These are phyloP conservation scores for Eristalinus aeneus DNA, from an alignment of 2,888 invertebrate genomes.

Conservation along the genomic window DNA sequence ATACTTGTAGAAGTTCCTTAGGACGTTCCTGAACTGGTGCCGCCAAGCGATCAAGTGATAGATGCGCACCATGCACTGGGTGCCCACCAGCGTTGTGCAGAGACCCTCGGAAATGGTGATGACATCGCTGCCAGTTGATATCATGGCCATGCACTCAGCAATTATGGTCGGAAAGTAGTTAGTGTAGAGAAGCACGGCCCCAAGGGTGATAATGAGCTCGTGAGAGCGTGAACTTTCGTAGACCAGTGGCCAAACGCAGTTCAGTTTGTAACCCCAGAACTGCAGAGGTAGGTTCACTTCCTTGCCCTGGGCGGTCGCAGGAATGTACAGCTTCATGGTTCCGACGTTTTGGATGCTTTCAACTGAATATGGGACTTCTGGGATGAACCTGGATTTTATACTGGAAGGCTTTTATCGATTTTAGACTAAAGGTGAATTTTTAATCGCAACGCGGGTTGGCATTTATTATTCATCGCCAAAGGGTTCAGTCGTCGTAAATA, in stretches of 20 bases:
- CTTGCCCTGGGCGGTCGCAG: not conserved
- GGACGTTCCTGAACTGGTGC: not conserved
- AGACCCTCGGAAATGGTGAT: slow-evolving; percentile 10
- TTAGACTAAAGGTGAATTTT: not conserved
- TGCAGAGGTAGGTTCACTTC: not conserved
- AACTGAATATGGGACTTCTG: not conserved
- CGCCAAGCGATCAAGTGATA: not conserved
- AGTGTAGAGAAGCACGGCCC: not conserved
- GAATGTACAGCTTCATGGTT: not conserved
- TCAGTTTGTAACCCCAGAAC: slow-evolving; percentile 10
- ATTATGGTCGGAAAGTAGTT: not conserved
- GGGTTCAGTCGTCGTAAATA: not conserved
- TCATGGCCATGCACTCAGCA: slow-evolving; percentile 12
- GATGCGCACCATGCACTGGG: not conserved
- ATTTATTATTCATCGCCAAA: not conserved
- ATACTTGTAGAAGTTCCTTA: not conserved
- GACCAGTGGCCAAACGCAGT: slow-evolving; percentile 18
- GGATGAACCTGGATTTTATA: not conserved
- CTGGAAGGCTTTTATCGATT: not conserved
- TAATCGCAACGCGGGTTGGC: not conserved
- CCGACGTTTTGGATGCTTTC: not conserved
- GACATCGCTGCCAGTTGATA: not conserved
- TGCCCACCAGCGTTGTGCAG: slow-evolving; percentile 7
- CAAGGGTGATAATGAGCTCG: not conserved
- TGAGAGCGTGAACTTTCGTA: not conserved